Base-by-base conservation (phyloP, 2,797 vertebrate genomes). In the Hipposideros larvatus region DNA sequence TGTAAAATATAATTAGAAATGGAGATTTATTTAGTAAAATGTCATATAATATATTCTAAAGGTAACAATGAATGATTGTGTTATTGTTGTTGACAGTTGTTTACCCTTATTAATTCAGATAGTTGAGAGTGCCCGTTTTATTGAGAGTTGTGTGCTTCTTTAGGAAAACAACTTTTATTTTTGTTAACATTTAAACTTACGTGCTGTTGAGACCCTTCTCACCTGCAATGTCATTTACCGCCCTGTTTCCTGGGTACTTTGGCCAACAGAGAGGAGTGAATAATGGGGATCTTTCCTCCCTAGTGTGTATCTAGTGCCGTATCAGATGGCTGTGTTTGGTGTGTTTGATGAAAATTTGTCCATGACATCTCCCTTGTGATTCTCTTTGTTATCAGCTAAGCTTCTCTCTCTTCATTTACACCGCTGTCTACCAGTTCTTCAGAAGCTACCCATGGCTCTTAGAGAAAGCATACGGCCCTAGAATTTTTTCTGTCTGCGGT, bases 161-260 rank as follows among this genome's bases (percentile, higher is more conserved):
- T 94, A 92, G 28, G 31, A 96, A 97, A 74, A 86, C 15, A 90
- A 37, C 77, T 95, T 18, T 61, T 90, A 53, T 89, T 94, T 95
- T 94, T 87, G 53, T 96, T 97, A 95, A 84, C 63, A 68, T 88
- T 97, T 95, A 66, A 90, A 94, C 53, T 55, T 77, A 21, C 16
- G 8, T 71, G 4, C 55, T 77, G 7, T 55, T 91, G 82, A 94
- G 87, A 94, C 75, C 78, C 46, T 65, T 92, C 51, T 80, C 37
- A 41, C 48, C 41, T 95, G 65, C 34, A 66, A 11, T 87, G 15
- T 91, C 93, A 59, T 84, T 87, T 96, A 75, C 41, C 53, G 70
- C 43, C 21, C 66, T 90, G 34, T 94, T 95, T 86, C 61, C 51
- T 84, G 63, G 61, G 28, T 88, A 63, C 71, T 83, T 77, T 84